Percentiles rank a stretch among this genome's conserved stretches.
Evolutionary conservation across 2,888 invertebrate species (phyloP).

Genomic region (Junonia oenone): DNA sequence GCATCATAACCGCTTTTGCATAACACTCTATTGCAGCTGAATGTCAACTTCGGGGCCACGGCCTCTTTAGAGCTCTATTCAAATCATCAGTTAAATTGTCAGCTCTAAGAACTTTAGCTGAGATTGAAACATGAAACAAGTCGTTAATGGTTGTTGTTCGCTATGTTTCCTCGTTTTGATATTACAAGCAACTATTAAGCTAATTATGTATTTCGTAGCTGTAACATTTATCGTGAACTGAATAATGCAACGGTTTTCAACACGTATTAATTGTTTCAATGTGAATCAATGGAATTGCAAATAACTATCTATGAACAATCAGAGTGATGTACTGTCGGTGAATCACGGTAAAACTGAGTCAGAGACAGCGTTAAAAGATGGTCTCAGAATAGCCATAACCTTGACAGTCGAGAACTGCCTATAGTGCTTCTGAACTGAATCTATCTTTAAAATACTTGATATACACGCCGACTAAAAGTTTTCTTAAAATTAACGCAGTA

Average conservation of each 20-base stretch:
- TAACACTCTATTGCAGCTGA: slow-evolving; percentile 63
- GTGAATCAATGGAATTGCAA: slow-evolving; percentile 17
- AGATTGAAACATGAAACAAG: neutral
- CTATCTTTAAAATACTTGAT: no score
- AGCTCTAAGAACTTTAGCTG: neutral
- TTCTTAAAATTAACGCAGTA: no score
- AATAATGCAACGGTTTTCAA: neutral
- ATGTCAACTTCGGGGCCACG: slow-evolving; percentile 60
- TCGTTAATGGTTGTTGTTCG: neutral
- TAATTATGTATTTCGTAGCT: neutral
- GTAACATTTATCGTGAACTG: neutral
- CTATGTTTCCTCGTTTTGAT: neutral
- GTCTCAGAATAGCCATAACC: slow-evolving; percentile 70
- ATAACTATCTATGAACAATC: slow-evolving; percentile 57
- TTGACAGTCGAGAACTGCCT: slow-evolving; percentile 50
- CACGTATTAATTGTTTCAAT: neutral
- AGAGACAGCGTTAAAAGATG: slow-evolving; percentile 60
- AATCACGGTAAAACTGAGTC: slow-evolving; percentile 61
- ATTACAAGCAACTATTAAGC: neutral
- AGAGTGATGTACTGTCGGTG: slow-evolving; percentile 49
- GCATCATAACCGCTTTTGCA: slow-evolving; percentile 60
- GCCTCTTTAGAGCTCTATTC: slow-evolving; percentile 39
- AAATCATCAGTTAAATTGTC: slow-evolving; percentile 27
- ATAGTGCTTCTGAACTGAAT: slow-evolving; percentile 32
- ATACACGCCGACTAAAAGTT: no score